Conservation (phyloP, 2,888 invertebrate genomes). For the Enchytraeus crypticus region DNA sequence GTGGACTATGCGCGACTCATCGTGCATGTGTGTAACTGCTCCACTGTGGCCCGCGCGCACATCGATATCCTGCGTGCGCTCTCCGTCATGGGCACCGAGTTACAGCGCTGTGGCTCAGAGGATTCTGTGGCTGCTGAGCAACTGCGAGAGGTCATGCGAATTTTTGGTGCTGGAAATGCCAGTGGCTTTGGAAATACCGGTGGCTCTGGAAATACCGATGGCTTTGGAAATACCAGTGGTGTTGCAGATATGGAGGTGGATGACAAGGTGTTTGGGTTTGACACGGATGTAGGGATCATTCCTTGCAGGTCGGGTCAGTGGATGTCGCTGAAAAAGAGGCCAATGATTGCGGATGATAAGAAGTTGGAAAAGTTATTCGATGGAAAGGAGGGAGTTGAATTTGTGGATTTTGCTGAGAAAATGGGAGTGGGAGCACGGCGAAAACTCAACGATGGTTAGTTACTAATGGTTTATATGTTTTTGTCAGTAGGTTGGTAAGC, state of each 20-base stretch:
- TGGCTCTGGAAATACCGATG: not conserved
- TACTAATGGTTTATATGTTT: too few relatives aligned
- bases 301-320: slow-evolving; percentile 34
- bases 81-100: slow-evolving; percentile 7
- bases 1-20: slow-evolving; percentile 34
- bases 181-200: not conserved
- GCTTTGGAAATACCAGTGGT: not conserved
- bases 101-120: not conserved
- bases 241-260: not conserved
- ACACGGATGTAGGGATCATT: slow-evolving; percentile 25
- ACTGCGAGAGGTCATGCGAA: too few relatives aligned
- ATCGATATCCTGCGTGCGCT: slow-evolving; percentile 12
- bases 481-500: too few relatives aligned
- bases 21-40: slow-evolving; percentile 5
- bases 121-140: not conserved
- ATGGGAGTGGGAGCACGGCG: not conserved
- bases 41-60: slow-evolving; percentile 1
- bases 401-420: slow-evolving; percentile 16
- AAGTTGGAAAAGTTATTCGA: slow-evolving; percentile 17
- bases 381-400: slow-evolving; percentile 13
- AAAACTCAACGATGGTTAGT: too few relatives aligned
- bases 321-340: slow-evolving; percentile 35
- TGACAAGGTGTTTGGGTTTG: not conserved
- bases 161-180: not conserved
- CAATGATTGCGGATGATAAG: slow-evolving; percentile 38